These are phyloP conservation scores for Nothocercus nigrocapillus DNA, from an alignment of 2,113 vertebrate genomes.

Conservation along the genomic window DNA sequence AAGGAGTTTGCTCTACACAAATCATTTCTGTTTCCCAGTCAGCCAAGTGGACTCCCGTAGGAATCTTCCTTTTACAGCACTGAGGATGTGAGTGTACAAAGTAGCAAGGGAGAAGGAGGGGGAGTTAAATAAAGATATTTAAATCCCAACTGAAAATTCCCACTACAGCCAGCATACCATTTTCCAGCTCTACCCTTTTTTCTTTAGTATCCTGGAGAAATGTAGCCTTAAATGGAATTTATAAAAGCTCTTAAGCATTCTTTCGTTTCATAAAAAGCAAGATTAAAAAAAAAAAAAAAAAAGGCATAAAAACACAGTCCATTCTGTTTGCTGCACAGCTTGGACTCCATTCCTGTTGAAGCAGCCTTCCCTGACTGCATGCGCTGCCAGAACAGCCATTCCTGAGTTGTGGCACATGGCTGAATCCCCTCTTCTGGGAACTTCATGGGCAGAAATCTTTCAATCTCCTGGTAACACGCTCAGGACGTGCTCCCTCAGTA, in stretches of 20 bases:
- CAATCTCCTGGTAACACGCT: not conserved
- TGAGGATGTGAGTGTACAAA: not conserved
- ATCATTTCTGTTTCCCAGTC: not conserved
- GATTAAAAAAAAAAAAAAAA: no score
- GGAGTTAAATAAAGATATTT: not conserved
- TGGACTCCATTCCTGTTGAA: not conserved
- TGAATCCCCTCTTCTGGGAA: not conserved
- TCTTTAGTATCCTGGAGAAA: not conserved
- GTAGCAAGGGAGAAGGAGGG: not conserved
- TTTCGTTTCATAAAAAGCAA: not conserved
- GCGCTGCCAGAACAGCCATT: not conserved
- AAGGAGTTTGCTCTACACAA: not conserved
- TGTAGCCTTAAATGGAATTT: not conserved
- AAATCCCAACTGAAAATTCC: not conserved
- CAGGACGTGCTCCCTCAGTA: not conserved
- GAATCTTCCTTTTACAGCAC: not conserved
- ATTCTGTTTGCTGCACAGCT: not conserved
- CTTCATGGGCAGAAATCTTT: not conserved
- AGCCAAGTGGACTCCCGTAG: not conserved
- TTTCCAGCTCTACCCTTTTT: not conserved
- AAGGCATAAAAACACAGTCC: rapidly evolving
- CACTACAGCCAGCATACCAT: not conserved
- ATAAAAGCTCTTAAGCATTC: not conserved
- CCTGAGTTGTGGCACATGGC: not conserved
- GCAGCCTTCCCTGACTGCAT: not conserved